Percentiles rank a stretch among this genome's conserved stretches.
Conservation (phyloP, 1,140 invertebrate genomes). For the Drosophila kohkoa region DNA sequence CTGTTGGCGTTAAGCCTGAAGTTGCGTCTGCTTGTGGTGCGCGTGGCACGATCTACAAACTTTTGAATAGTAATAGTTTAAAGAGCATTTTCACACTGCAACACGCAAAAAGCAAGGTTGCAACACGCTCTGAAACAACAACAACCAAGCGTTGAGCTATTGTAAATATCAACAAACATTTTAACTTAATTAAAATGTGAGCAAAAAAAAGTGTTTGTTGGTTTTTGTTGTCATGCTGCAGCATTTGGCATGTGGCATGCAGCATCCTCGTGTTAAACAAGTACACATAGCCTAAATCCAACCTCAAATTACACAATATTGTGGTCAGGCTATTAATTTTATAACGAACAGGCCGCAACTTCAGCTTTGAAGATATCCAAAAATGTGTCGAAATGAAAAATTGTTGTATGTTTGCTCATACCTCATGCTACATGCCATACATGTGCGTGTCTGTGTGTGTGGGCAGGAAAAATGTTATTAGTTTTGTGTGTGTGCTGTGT, state of each 20-base stretch:
- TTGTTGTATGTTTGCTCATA: slow-evolving; percentile 28
- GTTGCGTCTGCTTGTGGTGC: neutral
- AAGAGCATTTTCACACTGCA: slow-evolving; percentile 6
- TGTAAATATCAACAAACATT: slow-evolving; percentile 39
- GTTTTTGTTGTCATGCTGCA: slow-evolving; percentile 3
- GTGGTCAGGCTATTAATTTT: slow-evolving; percentile 42
- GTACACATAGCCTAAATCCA: slow-evolving; percentile 46
- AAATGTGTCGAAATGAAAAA: slow-evolving; percentile 50
- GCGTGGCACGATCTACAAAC: neutral
- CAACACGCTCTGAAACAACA: neutral
- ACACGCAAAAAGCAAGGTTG: neutral
- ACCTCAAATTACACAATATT: slow-evolving; percentile 52
- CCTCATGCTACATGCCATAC: neutral
- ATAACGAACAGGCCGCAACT: slow-evolving; percentile 13
- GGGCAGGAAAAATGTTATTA: slow-evolving; percentile 28
- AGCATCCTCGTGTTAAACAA: neutral
- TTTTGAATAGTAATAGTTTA: neutral
- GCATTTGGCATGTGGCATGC: slow-evolving; percentile 3
- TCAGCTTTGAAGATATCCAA: slow-evolving; percentile 17
- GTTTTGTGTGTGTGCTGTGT: slow-evolving; percentile 4
- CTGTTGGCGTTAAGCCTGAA: slow-evolving; percentile 3
- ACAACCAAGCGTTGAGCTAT: neutral
- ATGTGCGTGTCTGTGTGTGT: neutral
- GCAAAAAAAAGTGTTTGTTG: slow-evolving; percentile 9
- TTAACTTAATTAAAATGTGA: slow-evolving; percentile 52